Evolutionary conservation across 2,888 invertebrate species (phyloP), one percentile per base, ranked within the genome.

Genomic region (Limnephilus marmoratus): DNA sequence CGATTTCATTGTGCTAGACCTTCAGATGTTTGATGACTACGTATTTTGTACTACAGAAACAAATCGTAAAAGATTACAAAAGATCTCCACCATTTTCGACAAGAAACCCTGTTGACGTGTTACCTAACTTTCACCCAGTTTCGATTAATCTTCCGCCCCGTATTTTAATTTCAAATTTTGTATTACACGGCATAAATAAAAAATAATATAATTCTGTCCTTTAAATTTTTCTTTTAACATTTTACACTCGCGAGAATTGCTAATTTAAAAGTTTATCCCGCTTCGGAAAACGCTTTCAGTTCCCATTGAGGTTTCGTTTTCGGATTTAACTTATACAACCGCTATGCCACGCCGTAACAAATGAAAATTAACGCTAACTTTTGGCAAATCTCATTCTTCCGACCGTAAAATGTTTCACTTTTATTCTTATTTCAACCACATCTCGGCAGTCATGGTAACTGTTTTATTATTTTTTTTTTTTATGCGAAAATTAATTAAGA

Each of bases 221-320:
- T 85, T 45, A 34, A 85, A 45, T n/a, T 85, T n/a, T 45, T 41
- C 85, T n/a, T 85, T 85, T n/a, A 41, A 85, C 41, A 41, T 41
- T 85, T 85, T n/a, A 41, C 41, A 41, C 53, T 87, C 87, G 24
- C 68, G 31, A 87, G 87, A 87, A 87, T 87, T 31, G 87, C 87
- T 87, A 87, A 87, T 87, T 87, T 53, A 87, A 87, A 87, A 87
- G 53, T 87, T 86, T 87, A 49, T 53, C 53, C 53, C 29, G 53
- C 53, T 87, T 87, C 37, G 87, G 12, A 31, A 85, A 87, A 87
- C 87, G 87, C 53, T 87, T 87, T 87, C 34, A 15, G 31, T 87
- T 53, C 53, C 31, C 87, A 53, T 31, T 87, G 87, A 15, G 87
- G 87, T 87, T 53, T 53, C 53, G 29, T 13, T 85, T 53, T 29